Conservation (phyloP, 2,797 vertebrate genomes). For the Setipinna tenuifilis region DNA sequence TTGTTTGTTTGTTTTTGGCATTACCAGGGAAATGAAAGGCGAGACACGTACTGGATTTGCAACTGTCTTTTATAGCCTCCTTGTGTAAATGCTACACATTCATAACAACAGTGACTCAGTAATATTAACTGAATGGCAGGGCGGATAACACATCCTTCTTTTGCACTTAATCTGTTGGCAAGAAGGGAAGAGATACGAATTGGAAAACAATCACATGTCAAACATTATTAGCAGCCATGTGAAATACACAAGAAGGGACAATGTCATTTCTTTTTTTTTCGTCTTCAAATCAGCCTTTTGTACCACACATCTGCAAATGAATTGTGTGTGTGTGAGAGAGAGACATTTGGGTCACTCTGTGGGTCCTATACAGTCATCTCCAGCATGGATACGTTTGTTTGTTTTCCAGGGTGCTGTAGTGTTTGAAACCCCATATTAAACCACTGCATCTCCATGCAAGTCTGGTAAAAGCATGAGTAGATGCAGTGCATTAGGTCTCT, state of each 20-base stretch:
- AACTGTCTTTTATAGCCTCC: not conserved
- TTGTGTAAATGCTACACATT: not conserved
- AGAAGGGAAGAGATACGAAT: not conserved
- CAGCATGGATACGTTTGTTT: slow-evolving; percentile 9
- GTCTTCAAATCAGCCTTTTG: slow-evolving; percentile 12
- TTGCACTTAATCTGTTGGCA: not conserved
- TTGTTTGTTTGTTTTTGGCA: not conserved
- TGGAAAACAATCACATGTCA: not conserved
- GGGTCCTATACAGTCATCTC: slow-evolving; percentile 8
- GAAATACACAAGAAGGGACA: slow-evolving; percentile 14
- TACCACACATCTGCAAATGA: not conserved
- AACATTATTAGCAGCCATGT: slow-evolving; percentile 8
- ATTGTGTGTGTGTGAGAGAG: not conserved
- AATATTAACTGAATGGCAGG: not conserved
- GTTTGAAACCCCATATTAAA: not conserved
- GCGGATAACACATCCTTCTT: not conserved
- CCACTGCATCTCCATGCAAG: slow-evolving; percentile 6
- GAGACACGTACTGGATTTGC: not conserved
- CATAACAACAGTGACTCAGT: not conserved
- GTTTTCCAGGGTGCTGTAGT: not conserved
- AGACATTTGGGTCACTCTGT: not conserved
- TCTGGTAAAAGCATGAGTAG: slow-evolving; percentile 14
- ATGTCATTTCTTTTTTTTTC: not conserved
- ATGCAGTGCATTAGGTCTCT: not conserved
- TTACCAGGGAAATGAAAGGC: not conserved